A percentile compares a stretch with the other conserved stretches of the same genome.
phyloP scores from a whole-genome alignment of 2,888 invertebrate species.

The Bruchidius siliquastri region DNA sequence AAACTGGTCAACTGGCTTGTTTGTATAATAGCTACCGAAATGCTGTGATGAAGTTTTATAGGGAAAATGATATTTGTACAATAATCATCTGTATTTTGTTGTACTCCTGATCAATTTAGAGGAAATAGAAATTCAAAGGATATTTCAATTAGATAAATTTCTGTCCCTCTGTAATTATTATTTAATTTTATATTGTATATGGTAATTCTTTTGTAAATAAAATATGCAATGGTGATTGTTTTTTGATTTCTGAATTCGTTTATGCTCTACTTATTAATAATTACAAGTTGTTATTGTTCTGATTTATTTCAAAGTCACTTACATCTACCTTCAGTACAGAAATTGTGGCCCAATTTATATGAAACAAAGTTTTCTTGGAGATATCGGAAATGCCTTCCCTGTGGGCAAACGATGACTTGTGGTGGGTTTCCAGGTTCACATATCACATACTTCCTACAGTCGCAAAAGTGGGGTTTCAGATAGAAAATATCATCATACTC shows the following conservation, averaged over 20 bases:
- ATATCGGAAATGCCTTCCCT: too few species aligned
- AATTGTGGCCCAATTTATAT: too few species aligned
- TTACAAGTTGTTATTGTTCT: too few species aligned
- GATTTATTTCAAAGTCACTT: too few species aligned
- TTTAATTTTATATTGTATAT: not conserved
- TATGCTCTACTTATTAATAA: too few species aligned
- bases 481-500: not conserved
- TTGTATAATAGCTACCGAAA: not conserved
- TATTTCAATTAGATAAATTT: not conserved
- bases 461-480: constrained; percentile 1
- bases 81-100: not conserved
- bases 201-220: not conserved
- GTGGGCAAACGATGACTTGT: too few species aligned
- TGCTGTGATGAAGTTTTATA: not conserved
- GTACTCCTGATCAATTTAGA: not conserved
- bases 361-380: too few species aligned
- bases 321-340: too few species aligned
- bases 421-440: not conserved
- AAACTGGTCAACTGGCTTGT: not conserved
- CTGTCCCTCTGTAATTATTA: not conserved
- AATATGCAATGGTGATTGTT: not conserved
- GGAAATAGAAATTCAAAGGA: too few species aligned
- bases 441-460: constrained; percentile 4
- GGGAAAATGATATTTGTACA: not conserved
- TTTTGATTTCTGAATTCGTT: not conserved